A percentile compares a stretch with the other conserved stretches of the same genome.
Conservation (phyloP, 2,888 invertebrate genomes). For the Pachycephus smyrnensis region DNA sequence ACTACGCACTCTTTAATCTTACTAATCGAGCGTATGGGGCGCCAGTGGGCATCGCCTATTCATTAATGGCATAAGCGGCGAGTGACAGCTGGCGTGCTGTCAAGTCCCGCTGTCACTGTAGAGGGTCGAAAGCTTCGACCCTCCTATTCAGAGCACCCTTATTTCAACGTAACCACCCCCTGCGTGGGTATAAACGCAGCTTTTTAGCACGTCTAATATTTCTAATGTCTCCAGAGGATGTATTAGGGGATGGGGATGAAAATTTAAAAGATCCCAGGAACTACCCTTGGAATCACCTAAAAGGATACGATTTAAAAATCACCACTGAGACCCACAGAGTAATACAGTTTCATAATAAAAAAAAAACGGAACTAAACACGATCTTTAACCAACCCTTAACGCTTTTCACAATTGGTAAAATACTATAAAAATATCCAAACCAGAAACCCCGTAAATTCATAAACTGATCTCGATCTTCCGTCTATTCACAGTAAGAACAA, state of each 20-base stretch:
- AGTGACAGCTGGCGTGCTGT: conserved; percentile 50
- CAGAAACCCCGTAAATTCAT: neutral
- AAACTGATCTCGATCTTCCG: neutral
- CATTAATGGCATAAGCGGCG: conserved; percentile 41
- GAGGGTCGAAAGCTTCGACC: neutral
- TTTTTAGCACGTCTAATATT: conserved; percentile 43
- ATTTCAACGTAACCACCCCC: conserved; percentile 11
- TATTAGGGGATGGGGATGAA: neutral
- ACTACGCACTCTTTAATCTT: conserved; percentile 42
- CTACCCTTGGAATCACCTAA: neutral
- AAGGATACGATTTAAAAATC: neutral
- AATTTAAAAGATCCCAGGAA: neutral
- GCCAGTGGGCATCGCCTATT: conserved; percentile 32
- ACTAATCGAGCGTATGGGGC: conserved; percentile 38
- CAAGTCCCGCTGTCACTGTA: conserved; percentile 36
- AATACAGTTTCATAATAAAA: neutral
- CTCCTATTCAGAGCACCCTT: neutral
- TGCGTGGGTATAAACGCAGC: conserved; percentile 18
- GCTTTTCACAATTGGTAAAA: neutral
- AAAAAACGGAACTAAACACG: neutral
- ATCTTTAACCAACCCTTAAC: neutral
- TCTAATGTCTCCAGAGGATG: conserved; percentile 24
- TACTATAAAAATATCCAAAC: neutral
- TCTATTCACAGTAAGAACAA: neutral
- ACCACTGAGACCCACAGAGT: neutral